Evolutionary conservation across 2,888 invertebrate genomes (phyloP).

Genomic region (Protodeltote pygarga): DNA sequence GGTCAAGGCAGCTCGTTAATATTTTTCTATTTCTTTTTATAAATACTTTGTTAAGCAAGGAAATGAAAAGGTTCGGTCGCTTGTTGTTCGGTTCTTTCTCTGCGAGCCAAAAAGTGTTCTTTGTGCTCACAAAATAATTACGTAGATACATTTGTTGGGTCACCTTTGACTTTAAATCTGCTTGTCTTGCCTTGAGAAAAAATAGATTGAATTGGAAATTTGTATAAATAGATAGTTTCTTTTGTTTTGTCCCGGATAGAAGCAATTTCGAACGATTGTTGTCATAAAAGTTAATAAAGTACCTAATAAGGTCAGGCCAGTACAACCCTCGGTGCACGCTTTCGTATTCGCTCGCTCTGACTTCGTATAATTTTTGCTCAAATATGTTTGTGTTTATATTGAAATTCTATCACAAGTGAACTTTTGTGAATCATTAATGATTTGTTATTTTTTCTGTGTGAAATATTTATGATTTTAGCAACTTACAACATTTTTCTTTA

Average conservation of each 20-base stretch:
- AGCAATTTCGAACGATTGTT: constrained; percentile 25
- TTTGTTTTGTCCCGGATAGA: constrained; percentile 22
- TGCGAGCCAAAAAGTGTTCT: too few species aligned
- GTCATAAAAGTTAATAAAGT: constrained; percentile 42
- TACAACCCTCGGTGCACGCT: constrained; percentile 27
- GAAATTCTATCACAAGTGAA: constrained; percentile 25
- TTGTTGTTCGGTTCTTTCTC: neutral
- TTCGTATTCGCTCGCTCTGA: constrained; percentile 1
- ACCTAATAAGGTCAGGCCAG: constrained; percentile 42
- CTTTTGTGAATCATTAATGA: constrained; percentile 33
- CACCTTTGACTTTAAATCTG: neutral
- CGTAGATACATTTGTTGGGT: too few species aligned
- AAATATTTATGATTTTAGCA: too few species aligned
- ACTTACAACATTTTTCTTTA: too few species aligned
- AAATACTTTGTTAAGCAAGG: constrained; percentile 16
- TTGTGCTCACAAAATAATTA: too few species aligned
- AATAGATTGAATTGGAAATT: neutral
- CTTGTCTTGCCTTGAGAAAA: neutral
- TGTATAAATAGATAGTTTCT: constrained; percentile 26
- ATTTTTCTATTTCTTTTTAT: constrained; percentile 48
- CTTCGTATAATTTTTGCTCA: constrained; percentile 19
- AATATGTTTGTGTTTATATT: constrained; percentile 20
- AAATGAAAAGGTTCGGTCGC: constrained; percentile 4
- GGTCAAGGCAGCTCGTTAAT: constrained; percentile 55
- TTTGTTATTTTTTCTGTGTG: constrained; percentile 16